A percentile compares a stretch with the other conserved stretches of the same genome.
Evolutionary conservation across 2,797 vertebrate genomes (phyloP).

Genomic region (Sebastes elongatus): DNA sequence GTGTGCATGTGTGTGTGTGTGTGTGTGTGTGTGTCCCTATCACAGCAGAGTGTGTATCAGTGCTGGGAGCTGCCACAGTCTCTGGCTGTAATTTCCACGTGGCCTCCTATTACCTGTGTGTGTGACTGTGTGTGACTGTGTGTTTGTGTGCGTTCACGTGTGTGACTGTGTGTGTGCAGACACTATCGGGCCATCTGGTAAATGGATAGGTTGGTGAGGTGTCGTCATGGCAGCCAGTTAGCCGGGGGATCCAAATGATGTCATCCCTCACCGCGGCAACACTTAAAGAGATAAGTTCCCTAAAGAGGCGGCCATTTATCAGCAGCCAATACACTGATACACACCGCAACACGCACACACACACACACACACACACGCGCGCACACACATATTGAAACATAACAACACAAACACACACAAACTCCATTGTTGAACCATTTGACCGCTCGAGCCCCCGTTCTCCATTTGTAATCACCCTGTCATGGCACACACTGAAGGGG

Average conservation of each 20-base stretch:
- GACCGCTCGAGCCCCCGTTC: conserved; percentile 38
- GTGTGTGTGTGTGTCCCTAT: conserved; percentile 34
- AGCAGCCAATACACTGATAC: conserved; percentile 83
- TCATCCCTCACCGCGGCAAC: conserved; percentile 97
- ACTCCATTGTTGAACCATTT: conserved; percentile 94
- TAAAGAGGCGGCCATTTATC: conserved; percentile 99
- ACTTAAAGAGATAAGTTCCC: conserved; percentile 99
- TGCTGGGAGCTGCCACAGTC: conserved; percentile 47
- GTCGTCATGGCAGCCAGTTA: conserved; percentile 95
- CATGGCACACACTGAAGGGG: conserved; percentile 30
- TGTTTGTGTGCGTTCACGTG: conserved; percentile 18
- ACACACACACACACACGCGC: neutral
- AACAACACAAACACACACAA: conserved; percentile 47
- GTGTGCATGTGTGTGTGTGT: conserved; percentile 12
- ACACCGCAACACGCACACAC: conserved; percentile 36
- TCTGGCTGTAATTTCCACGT: conserved; percentile 94
- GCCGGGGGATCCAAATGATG: conserved; percentile 96
- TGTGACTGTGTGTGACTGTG: neutral
- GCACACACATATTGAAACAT: conserved; percentile 34
- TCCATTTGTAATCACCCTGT: conserved; percentile 64
- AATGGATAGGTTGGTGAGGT: conserved; percentile 96
- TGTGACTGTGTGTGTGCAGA: conserved; percentile 53
- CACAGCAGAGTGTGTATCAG: conserved; percentile 48
- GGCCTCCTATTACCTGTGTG: conserved; percentile 92
- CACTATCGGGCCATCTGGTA: conserved; percentile 99